Evolutionary conservation across 37 sponge, comb jelly and placozoan genomes (phyloP).

Genomic region (Aphrocallistes beatrix): DNA sequence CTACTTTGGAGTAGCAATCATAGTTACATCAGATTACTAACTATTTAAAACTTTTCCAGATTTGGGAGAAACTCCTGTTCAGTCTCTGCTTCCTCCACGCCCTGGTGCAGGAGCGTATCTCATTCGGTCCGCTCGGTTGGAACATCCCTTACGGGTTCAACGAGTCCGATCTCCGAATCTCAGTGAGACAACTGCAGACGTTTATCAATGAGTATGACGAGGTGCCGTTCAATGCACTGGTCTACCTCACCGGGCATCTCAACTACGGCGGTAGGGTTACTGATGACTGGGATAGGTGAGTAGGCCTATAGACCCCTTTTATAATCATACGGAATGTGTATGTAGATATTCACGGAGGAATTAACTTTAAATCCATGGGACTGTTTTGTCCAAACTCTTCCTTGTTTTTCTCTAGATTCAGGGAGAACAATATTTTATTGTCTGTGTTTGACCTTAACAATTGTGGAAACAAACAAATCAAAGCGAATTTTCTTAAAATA

Average conservation of each 20-base stretch:
- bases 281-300: constrained; percentile 92
- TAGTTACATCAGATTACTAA: background rate
- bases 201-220: constrained; percentile 88
- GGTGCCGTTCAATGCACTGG: constrained; percentile 86
- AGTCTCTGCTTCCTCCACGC: constrained; percentile 97
- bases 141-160: constrained; percentile 99
- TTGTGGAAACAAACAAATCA: no score
- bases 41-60: constrained; percentile 25
- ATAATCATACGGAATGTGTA: no score
- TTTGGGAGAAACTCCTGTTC: constrained; percentile 89
- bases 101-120: constrained; percentile 87
- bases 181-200: constrained; percentile 86
- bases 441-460: no score
- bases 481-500: no score
- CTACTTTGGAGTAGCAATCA: no score
- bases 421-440: no score
- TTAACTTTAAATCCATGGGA: no score
- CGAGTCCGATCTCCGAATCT: constrained; percentile 89
- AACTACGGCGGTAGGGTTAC: constrained; percentile 99
- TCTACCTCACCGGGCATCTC: constrained; percentile 90
- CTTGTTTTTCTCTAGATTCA: no score
- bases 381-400: no score
- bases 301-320: no score
- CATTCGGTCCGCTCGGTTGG: constrained; percentile 96
- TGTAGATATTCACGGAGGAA: no score